Conservation (phyloP, 2,113 vertebrate species). For the Mystacornis crossleyi region DNA sequence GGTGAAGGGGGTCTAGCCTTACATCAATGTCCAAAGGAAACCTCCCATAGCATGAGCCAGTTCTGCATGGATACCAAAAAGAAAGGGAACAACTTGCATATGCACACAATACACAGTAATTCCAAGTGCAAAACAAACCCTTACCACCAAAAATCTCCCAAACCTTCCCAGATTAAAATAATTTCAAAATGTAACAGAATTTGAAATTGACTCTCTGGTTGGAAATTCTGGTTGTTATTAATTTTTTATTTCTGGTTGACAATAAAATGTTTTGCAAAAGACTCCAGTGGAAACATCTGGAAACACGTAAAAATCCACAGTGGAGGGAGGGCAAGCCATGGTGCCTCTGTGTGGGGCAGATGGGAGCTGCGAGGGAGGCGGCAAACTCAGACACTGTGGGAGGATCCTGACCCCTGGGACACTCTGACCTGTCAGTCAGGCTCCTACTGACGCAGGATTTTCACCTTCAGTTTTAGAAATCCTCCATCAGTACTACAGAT, state of each 20-base stretch:
- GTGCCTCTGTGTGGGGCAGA: neutral
- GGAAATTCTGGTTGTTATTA: constrained; percentile 64
- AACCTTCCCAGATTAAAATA: constrained; percentile 57
- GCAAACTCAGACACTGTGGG: neutral
- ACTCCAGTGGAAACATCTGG: neutral
- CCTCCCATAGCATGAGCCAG: neutral
- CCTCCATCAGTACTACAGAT: neutral
- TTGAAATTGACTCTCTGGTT: constrained; percentile 53
- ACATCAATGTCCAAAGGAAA: neutral
- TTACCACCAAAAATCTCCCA: constrained; percentile 30
- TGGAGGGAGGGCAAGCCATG: neutral
- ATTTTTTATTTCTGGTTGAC: constrained; percentile 48
- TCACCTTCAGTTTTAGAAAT: neutral
- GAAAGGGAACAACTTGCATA: neutral
- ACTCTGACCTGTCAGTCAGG: neutral
- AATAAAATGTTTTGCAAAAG: constrained; percentile 3
- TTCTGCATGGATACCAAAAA: neutral
- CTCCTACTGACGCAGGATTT: neutral
- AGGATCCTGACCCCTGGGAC: neutral
- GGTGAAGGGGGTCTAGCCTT: neutral
- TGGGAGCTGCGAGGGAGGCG: neutral
- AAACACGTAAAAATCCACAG: constrained; percentile 8
- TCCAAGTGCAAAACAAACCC: constrained; percentile 34
- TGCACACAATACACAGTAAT: neutral
- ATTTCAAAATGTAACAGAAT: constrained; percentile 62